Base-by-base conservation (phyloP, 2,113 vertebrate genomes). In the Donacobius atricapilla region DNA sequence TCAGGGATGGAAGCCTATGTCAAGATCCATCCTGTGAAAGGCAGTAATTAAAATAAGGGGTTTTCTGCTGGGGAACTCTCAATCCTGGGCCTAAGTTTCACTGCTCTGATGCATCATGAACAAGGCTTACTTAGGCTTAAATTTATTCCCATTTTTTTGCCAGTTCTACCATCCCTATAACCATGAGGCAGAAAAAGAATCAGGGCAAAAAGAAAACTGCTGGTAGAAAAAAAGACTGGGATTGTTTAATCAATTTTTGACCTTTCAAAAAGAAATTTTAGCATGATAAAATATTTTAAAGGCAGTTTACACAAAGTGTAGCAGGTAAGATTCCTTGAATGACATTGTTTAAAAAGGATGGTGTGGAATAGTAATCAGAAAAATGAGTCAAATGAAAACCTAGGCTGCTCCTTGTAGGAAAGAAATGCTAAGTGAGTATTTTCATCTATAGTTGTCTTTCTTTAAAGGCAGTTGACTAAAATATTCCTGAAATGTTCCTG, bases 331-430 rank as follows among this genome's bases (percentile, higher is more conserved):
- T 92, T 89, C 68, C 57, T 94, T 89, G 60, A 92, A 65, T 37
- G 37, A 47, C 51, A 53, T 79, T 47, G 42, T 91, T 95, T 83
- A 44, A 86, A 87, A 83, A 77, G 48, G 18, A 15, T 71, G 33
- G 47, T 73, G 27, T 93, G 94, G 83, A 96, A 96, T 76, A 96
- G 78, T 65, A 93, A 97, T 95, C 95, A 96, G 89, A 94, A 97
- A 92, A 95, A 80, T 35, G 56, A 88, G 54, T 47, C 42, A 89
- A 70, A 93, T 60, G 42, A 79, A 79, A 95, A 10, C 19, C 21
- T 35, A 72, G 61, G 21, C 40, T 86, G 50, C 40, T 77, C 60
- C 83, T 66, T 71, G 39, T 58, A 96, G 75, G 89, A 80, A 89
- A 95, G 57, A 92, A 96, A 92, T 50, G 20, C 37, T 70, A 82